These are phyloP conservation scores for Rhadinocentrus ornatus DNA, from an alignment of 2,797 vertebrate genomes.

Conservation along the genomic window DNA sequence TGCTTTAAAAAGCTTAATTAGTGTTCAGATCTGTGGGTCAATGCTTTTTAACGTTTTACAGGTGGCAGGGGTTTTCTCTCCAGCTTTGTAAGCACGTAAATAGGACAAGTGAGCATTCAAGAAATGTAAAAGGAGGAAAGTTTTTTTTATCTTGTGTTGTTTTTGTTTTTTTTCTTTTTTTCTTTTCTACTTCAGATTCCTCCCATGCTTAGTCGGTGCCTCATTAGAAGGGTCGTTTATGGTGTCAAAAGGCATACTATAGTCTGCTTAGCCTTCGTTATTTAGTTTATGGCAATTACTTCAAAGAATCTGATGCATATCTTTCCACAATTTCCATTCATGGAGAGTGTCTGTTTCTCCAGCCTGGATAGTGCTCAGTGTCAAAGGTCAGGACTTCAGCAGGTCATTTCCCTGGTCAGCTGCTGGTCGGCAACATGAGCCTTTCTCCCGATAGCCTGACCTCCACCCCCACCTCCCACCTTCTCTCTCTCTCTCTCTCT, in stretches of 20 bases:
- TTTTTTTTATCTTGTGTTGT: not conserved
- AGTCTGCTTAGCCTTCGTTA: conserved; percentile 22
- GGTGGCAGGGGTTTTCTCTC: conserved; percentile 61
- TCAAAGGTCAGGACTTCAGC: conserved; percentile 62
- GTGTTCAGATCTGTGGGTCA: conserved; percentile 70
- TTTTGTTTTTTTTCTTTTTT: not conserved
- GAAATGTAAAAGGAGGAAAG: conserved; percentile 60
- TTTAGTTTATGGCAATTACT: conserved; percentile 16
- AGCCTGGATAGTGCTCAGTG: conserved; percentile 31
- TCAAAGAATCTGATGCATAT: conserved; percentile 39
- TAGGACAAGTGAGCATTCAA: conserved; percentile 58
- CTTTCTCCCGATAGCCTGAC: conserved; percentile 35
- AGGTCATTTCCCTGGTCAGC: conserved; percentile 51
- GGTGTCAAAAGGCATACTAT: conserved; percentile 12
- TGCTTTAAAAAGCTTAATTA: conserved; percentile 74
- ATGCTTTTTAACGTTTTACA: conserved; percentile 76
- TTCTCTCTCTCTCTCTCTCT: not conserved
- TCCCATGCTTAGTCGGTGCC: conserved; percentile 27
- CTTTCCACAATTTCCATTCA: conserved; percentile 16
- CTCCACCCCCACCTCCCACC: conserved; percentile 21
- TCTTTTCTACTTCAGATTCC: conserved; percentile 33
- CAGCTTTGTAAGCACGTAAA: conserved; percentile 50
- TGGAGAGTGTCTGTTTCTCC: conserved; percentile 50
- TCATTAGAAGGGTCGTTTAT: conserved; percentile 49
- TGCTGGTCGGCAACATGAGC: conserved; percentile 51